Evolutionary conservation across 2,113 vertebrate species (phyloP).

Genomic region (Burhinus bistriatus): DNA sequence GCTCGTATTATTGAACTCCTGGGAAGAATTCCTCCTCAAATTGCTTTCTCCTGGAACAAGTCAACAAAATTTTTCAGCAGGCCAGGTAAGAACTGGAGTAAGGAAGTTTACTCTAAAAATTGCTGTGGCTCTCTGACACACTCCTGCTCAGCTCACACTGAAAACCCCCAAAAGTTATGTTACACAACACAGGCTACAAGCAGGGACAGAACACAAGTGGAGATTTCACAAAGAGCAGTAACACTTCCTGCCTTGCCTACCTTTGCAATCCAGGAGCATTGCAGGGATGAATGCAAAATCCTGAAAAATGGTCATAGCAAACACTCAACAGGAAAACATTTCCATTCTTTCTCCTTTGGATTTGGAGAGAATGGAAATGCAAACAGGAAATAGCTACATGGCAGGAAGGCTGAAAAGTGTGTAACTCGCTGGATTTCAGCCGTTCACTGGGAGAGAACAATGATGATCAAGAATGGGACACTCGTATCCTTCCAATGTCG

Average conservation of each 20-base stretch:
- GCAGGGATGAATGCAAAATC: neutral
- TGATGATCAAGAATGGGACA: neutral
- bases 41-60: constrained; percentile 80
- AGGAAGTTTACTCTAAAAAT: neutral
- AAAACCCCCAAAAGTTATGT: neutral
- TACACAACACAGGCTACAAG: neutral
- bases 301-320: neutral
- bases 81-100: constrained; percentile 69
- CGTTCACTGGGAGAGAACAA: neutral
- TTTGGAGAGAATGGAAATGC: neutral
- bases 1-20: constrained; percentile 83
- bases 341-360: neutral
- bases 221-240: neutral
- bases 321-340: neutral
- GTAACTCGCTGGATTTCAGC: neutral
- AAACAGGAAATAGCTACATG: neutral
- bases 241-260: neutral
- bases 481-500: neutral
- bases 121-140: neutral
- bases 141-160: neutral
- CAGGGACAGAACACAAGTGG: neutral
- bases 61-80: constrained; percentile 79
- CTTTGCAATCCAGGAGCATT: neutral
- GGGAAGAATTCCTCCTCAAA: constrained; percentile 79
- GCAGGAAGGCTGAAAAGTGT: neutral